A percentile compares a stretch with the other conserved stretches of the same genome.
These are phyloP conservation scores for Dreissena polymorpha DNA, from an alignment of 1,140 invertebrate genomes.

Conservation along the genomic window DNA sequence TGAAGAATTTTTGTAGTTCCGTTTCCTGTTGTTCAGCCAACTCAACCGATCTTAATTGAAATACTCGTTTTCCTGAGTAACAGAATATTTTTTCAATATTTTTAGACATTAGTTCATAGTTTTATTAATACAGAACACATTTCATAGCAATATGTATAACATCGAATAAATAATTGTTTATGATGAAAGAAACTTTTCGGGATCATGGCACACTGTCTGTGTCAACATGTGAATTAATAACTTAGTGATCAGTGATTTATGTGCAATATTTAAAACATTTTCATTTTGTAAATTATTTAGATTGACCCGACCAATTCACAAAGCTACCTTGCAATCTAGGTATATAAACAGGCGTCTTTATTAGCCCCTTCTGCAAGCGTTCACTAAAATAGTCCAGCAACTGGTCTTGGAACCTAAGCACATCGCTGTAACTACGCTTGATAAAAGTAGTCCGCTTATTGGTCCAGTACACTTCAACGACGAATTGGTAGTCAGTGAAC, in stretches of 20 bases:
- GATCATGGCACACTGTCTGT: neutral
- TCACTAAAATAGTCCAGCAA: conserved; percentile 25
- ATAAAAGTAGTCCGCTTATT: conserved; percentile 40
- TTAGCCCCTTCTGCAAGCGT: conserved; percentile 24
- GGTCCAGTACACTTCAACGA: conserved; percentile 39
- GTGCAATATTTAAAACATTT: neutral
- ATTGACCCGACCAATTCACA: neutral
- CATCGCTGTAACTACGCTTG: conserved; percentile 41
- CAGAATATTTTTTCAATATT: neutral
- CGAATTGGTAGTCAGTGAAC: conserved; percentile 42
- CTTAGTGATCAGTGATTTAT: neutral
- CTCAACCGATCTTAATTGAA: conserved; percentile 18
- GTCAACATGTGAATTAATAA: neutral
- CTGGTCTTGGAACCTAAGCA: conserved; percentile 18
- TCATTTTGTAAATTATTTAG: neutral
- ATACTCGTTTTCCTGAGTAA: conserved; percentile 12
- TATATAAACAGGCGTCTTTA: conserved; percentile 38
- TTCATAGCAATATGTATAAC: neutral
- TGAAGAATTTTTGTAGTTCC: conserved; percentile 33
- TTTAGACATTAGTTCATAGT: neutral
- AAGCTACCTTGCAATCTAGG: conserved; percentile 43
- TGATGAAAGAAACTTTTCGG: neutral
- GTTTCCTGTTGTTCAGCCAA: conserved; percentile 28
- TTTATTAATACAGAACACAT: neutral
- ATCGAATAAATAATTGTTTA: neutral